Percentiles rank a stretch among this genome's conserved stretches.
Evolutionary conservation across 2,888 invertebrate species (phyloP).

Genomic region (Hydraecia micacea): DNA sequence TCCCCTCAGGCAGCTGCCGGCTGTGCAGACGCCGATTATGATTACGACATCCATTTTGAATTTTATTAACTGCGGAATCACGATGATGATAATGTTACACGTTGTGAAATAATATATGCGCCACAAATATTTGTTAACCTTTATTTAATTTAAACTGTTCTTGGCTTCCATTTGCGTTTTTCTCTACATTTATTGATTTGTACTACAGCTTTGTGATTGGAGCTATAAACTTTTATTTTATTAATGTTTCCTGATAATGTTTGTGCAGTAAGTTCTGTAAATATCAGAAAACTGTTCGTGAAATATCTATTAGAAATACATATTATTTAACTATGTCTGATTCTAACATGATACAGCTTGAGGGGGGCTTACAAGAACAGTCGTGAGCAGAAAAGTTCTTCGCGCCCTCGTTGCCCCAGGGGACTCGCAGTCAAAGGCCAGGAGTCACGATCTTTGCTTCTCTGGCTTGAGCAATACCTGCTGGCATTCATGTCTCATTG

Average conservation of each 20-base stretch:
- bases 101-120: conserved; percentile 77
- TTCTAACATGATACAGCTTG: conserved; percentile 31
- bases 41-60: conserved; percentile 85
- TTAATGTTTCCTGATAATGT: conserved; percentile 9
- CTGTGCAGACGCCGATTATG: conserved; percentile 77
- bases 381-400: conserved; percentile 75
- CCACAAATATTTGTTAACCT: conserved; percentile 69
- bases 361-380: conserved; percentile 60
- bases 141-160: conserved; percentile 66
- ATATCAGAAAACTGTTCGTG: conserved; percentile 13
- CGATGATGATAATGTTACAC: conserved; percentile 76
- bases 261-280: conserved; percentile 4
- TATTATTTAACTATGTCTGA: neutral
- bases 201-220: conserved; percentile 24
- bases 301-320: conserved; percentile 13
- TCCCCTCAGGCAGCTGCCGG: conserved; percentile 65
- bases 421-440: conserved; percentile 79
- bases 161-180: conserved; percentile 55
- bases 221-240: conserved; percentile 38
- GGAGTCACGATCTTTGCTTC: conserved; percentile 77
- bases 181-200: conserved; percentile 42
- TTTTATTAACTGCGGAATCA: conserved; percentile 83
- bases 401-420: conserved; percentile 71
- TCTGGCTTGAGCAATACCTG: conserved; percentile 70
- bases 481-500: conserved; percentile 66